phyloP scores from a whole-genome alignment of 2,113 vertebrate genomes.

The Sus scrofa region T2T-Sscrofa CM000819.6:94918001-94918500 shows the following conservation, averaged over 20 bases:
- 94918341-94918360: neutral
- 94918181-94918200: slow-evolving; percentile 27
- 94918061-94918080: neutral
- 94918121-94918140: neutral
- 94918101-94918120: neutral
- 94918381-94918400: neutral
- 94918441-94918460: neutral
- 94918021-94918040: neutral
- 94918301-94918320: slow-evolving; percentile 17
- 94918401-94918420: neutral
- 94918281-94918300: neutral
- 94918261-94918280: neutral
- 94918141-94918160: neutral
- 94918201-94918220: neutral
- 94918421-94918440: neutral
- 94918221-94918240: neutral
- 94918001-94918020: neutral
- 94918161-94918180: neutral
- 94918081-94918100: neutral
- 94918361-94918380: neutral
- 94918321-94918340: neutral
- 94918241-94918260: slow-evolving; percentile 34
- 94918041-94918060: neutral
- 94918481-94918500: neutral
- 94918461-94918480: neutral